Evolutionary conservation across 2,113 vertebrate species (phyloP).

Genomic region (Podarcis cretensis): DNA sequence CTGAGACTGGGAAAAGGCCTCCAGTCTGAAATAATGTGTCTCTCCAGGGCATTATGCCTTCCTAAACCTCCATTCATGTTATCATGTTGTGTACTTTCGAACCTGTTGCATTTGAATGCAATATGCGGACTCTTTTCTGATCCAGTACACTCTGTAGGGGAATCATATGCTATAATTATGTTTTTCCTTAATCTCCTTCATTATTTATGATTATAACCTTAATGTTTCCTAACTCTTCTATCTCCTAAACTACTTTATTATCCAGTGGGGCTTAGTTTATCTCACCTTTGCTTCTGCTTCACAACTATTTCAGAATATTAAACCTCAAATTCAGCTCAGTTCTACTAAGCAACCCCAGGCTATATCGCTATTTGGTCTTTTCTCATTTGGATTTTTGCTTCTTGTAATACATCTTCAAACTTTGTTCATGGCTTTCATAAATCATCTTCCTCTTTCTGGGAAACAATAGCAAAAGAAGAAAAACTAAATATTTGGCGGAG

Average conservation of each 20-base stretch:
- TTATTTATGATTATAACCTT: neutral
- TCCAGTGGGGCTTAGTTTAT: neutral
- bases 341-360: neutral
- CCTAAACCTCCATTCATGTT: neutral
- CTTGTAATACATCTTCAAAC: neutral
- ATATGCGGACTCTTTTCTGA: neutral
- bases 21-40: neutral
- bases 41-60: neutral
- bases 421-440: neutral
- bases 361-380: neutral
- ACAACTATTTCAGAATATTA: neutral
- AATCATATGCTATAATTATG: neutral
- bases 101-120: neutral
- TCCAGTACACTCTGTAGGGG: neutral
- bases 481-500: neutral
- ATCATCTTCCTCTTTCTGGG: neutral
- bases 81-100: neutral
- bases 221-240: constrained; percentile 15
- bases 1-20: neutral
- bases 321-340: neutral
- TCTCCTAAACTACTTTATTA: neutral
- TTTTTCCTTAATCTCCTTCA: neutral
- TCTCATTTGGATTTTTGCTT: neutral
- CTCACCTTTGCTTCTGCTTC: neutral
- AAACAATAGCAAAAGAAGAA: neutral